These are phyloP conservation scores for Pseudachorutes palmiensis DNA, from an alignment of 1,140 invertebrate genomes.

Conservation along the genomic window DNA sequence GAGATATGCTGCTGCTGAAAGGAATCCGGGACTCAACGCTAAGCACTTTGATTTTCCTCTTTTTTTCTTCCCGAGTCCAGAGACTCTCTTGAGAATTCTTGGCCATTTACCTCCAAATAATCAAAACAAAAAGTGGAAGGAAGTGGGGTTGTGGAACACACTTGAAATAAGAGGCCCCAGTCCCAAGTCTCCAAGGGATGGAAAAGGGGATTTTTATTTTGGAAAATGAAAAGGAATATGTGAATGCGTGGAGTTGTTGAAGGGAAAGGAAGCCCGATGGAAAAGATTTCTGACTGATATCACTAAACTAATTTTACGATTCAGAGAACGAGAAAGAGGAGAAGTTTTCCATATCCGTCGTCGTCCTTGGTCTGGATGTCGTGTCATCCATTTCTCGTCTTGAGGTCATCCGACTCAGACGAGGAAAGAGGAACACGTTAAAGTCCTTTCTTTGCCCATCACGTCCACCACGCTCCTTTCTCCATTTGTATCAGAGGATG, in stretches of 20 bases:
- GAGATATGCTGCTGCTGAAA: neutral
- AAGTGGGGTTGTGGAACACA: no score
- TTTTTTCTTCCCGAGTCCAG: neutral
- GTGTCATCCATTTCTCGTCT: neutral
- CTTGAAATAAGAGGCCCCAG: constrained; percentile 5
- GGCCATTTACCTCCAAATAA: neutral
- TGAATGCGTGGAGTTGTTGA: neutral
- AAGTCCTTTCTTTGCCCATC: no score
- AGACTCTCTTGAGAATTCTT: neutral
- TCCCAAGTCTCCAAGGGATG: neutral
- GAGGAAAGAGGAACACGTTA: no score
- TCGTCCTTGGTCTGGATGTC: no score
- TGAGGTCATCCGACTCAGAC: no score
- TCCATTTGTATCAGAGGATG: neutral
- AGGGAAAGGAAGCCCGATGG: neutral
- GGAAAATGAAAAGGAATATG: constrained; percentile 8
- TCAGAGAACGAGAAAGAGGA: neutral
- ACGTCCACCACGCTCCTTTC: no score
- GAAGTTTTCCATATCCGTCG: neutral
- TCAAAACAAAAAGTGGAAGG: neutral
- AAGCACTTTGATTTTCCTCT: neutral
- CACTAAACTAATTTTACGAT: constrained; percentile 14
- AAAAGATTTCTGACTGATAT: neutral
- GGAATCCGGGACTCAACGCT: neutral
- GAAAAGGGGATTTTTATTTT: neutral